A percentile compares a stretch with the other conserved stretches of the same genome.
phyloP scores from a whole-genome alignment of 1,140 invertebrate genomes.

The Anastrepha obliqua region DNA sequence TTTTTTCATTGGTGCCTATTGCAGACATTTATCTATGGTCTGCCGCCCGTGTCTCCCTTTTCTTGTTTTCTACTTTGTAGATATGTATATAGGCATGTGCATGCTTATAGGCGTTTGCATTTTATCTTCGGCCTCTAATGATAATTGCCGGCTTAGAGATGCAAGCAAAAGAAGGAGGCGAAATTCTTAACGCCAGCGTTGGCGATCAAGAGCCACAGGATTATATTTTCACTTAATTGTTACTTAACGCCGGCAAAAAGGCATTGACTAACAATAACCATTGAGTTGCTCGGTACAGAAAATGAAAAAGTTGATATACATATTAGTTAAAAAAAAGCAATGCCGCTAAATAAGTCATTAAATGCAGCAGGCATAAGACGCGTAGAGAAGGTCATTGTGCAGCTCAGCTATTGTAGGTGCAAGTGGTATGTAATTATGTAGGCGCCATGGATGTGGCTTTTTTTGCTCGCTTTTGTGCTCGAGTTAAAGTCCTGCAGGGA shows the following conservation, averaged over 20 bases:
- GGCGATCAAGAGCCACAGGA: constrained; percentile 33
- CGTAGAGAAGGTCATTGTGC: neutral
- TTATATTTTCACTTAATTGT: constrained; percentile 52
- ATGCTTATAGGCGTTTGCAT: constrained; percentile 10
- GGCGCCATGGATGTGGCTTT: constrained; percentile 27
- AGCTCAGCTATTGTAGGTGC: neutral
- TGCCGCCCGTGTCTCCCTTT: neutral
- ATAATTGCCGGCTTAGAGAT: constrained; percentile 42
- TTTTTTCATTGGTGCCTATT: neutral
- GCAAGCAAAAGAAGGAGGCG: constrained; percentile 5
- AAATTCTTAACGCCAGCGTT: constrained; percentile 9
- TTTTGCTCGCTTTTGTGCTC: neutral
- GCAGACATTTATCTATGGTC: constrained; percentile 20
- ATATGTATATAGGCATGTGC: neutral
- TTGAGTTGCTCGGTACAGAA: neutral
- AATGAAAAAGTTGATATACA: neutral
- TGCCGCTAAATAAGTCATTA: constrained; percentile 35
- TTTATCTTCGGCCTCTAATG: constrained; percentile 39
- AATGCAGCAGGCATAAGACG: constrained; percentile 11
- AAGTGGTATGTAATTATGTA: constrained; percentile 14
- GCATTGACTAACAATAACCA: constrained; percentile 5
- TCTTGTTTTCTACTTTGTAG: neutral
- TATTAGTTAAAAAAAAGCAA: neutral
- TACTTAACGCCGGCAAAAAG: constrained; percentile 34
- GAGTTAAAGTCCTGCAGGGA: neutral